phyloP scores from a whole-genome alignment of 2,797 vertebrate genomes.

The Hydrolagus colliei region DNA sequence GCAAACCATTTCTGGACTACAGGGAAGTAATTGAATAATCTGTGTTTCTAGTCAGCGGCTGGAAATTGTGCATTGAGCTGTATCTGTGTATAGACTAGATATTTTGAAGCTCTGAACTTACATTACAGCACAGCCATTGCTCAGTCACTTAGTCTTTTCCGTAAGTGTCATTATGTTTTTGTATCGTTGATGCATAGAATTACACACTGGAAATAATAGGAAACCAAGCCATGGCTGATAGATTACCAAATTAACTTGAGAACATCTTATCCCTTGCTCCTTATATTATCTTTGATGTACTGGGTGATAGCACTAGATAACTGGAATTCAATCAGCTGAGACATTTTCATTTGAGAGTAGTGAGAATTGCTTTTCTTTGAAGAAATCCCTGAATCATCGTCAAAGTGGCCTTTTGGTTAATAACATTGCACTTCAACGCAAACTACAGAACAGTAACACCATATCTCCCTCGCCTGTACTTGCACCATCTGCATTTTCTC shows the following conservation, averaged over 20 bases:
- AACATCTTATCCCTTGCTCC: not conserved
- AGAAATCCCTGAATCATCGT: not conserved
- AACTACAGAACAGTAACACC: no score
- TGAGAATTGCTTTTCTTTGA: not conserved
- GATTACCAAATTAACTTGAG: conserved; percentile 4
- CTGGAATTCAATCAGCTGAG: conserved; percentile 4
- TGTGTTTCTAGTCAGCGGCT: not conserved
- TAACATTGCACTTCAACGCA: no score
- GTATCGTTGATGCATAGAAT: not conserved
- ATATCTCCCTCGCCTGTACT: not conserved
- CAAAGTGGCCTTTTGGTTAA: not conserved
- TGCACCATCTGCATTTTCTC: not conserved
- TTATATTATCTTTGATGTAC: conserved; percentile 5
- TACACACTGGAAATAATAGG: not conserved
- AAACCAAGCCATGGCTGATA: not conserved
- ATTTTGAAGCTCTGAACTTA: not conserved
- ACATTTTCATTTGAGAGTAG: not conserved
- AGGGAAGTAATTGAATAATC: not conserved
- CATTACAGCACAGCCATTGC: not conserved
- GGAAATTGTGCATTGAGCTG: not conserved
- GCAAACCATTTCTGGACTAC: not conserved
- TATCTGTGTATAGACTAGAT: not conserved
- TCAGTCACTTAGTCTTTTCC: not conserved
- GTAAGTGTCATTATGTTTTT: not conserved
- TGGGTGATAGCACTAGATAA: not conserved